These are phyloP conservation scores for Charanyca ferruginea DNA, from an alignment of 2,888 invertebrate genomes.

Conservation along the genomic window DNA sequence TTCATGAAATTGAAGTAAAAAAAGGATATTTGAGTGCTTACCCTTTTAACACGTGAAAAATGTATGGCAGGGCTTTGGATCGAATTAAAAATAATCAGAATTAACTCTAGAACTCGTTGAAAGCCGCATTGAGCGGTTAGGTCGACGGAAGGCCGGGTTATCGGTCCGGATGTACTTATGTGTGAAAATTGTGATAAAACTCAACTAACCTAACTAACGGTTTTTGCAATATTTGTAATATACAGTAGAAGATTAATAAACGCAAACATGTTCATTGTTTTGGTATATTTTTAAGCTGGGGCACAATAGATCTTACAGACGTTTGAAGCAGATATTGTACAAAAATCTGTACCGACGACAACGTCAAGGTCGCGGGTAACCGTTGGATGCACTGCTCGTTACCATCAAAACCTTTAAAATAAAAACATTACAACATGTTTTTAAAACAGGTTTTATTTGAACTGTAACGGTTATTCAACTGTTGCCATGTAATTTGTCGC, in stretches of 20 bases:
- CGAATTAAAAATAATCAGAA: slow-evolving; percentile 29
- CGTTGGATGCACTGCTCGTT: no score
- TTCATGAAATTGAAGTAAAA: slow-evolving; percentile 24
- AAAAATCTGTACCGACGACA: no score
- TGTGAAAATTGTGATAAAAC: slow-evolving; percentile 61
- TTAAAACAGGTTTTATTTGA: slow-evolving; percentile 16
- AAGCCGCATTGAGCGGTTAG: slow-evolving; percentile 26
- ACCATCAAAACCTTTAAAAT: neutral
- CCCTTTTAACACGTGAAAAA: slow-evolving; percentile 33
- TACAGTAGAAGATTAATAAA: slow-evolving; percentile 14
- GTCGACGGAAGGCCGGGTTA: slow-evolving; percentile 55
- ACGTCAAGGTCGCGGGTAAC: no score
- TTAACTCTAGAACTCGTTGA: slow-evolving; percentile 28
- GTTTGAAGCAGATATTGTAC: slow-evolving; percentile 9
- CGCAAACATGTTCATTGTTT: neutral
- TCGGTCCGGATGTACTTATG: slow-evolving; percentile 62
- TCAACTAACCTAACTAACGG: slow-evolving; percentile 30
- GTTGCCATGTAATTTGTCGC: slow-evolving; percentile 14
- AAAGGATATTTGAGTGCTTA: slow-evolving; percentile 10
- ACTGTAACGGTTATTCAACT: slow-evolving; percentile 9
- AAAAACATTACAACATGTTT: neutral
- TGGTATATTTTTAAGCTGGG: slow-evolving; percentile 2
- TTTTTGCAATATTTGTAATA: slow-evolving; percentile 46
- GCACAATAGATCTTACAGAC: slow-evolving; percentile 4
- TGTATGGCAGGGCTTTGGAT: slow-evolving; percentile 20